These are phyloP conservation scores for Gyrodactylus salaris DNA, from an alignment of 1,140 invertebrate species.

Conservation along the genomic window DNA sequence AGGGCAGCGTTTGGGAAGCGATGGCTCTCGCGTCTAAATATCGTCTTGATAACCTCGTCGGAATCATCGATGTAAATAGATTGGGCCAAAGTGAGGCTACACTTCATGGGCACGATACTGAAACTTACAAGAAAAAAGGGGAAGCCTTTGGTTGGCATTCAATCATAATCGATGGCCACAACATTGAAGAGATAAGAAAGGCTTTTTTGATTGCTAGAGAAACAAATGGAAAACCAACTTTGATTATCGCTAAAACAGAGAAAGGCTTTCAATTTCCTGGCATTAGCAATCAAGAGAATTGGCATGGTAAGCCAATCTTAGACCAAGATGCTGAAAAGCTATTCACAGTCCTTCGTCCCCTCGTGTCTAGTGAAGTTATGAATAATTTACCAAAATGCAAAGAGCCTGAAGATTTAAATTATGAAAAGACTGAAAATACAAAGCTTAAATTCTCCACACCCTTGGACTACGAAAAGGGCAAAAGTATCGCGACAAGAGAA, in stretches of 20 bases:
- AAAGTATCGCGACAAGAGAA: constrained; percentile 45
- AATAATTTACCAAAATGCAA: neutral
- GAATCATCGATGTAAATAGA: constrained; percentile 81
- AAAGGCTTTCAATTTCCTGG: constrained; percentile 28
- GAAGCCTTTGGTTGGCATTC: constrained; percentile 64
- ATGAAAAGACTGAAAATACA: neutral
- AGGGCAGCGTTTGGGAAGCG: constrained; percentile 94
- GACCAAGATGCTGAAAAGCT: constrained; percentile 47
- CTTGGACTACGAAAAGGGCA: constrained; percentile 1
- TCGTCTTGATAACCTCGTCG: constrained; percentile 74
- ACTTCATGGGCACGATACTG: constrained; percentile 56
- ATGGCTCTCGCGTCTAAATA: constrained; percentile 64
- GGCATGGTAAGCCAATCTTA: constrained; percentile 85
- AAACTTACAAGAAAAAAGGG: constrained; percentile 46
- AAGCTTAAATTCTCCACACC: neutral
- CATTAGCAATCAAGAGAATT: constrained; percentile 66
- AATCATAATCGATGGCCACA: constrained; percentile 72
- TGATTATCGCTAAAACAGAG: constrained; percentile 65
- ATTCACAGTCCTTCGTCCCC: constrained; percentile 16
- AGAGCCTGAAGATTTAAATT: neutral
- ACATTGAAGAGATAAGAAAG: constrained; percentile 52
- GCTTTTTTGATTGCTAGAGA: constrained; percentile 32
- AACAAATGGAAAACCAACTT: constrained; percentile 50
- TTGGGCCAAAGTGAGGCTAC: constrained; percentile 82
- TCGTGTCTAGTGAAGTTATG: neutral